Conservation (phyloP, 2,888 invertebrate species). For the Aphrophora alni region DNA sequence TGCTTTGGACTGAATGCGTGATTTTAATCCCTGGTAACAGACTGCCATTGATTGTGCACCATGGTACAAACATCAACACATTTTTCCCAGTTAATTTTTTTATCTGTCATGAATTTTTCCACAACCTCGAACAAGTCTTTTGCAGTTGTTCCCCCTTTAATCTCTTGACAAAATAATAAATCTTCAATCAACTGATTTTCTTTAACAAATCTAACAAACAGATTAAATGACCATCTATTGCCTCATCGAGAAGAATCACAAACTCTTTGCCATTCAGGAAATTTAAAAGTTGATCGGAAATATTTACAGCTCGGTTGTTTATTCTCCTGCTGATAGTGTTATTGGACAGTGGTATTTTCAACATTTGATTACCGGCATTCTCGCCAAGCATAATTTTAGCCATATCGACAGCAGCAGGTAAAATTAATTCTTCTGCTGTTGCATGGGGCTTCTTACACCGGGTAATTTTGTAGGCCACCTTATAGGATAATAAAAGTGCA, state of each 20-base stretch:
- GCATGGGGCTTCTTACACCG: no score
- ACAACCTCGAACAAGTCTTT: constrained; percentile 41
- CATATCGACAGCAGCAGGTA: constrained; percentile 17
- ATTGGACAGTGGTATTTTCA: no score
- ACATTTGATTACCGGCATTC: background rate
- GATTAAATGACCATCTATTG: constrained; percentile 43
- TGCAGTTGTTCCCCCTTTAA: constrained; percentile 36
- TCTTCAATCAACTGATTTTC: constrained; percentile 40
- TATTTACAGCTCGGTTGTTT: constrained; percentile 42
- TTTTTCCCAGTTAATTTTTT: constrained; percentile 44
- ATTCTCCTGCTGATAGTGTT: no score
- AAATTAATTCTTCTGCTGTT: no score
- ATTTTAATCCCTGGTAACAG: constrained; percentile 12
- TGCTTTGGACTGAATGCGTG: background rate
- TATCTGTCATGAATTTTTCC: constrained; percentile 39
- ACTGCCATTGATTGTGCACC: constrained; percentile 34
- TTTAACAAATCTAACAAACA: constrained; percentile 42
- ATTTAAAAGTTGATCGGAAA: constrained; percentile 41
- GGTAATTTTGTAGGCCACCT: no score
- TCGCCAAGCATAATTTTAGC: no score
- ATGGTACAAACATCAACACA: constrained; percentile 45
- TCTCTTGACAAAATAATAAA: constrained; percentile 45
- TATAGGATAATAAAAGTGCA: no score
- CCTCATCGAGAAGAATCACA: constrained; percentile 41
- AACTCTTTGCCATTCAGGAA: constrained; percentile 36